phyloP scores from a whole-genome alignment of 2,113 vertebrate species.

The Chrysochloris asiatica region DNA sequence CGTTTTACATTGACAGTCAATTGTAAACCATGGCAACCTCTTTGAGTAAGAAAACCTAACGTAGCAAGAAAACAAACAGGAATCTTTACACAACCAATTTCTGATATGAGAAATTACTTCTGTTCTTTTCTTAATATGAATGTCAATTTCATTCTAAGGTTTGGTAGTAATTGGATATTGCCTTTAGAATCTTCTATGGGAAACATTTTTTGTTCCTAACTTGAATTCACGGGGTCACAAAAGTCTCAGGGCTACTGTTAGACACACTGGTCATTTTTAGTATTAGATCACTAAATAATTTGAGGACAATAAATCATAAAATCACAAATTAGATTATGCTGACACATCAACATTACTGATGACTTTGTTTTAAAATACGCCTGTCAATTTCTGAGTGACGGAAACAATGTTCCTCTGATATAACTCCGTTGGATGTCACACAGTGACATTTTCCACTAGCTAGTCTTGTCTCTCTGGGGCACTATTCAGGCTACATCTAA shows the following conservation, averaged over 20 bases:
- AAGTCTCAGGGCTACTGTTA: conserved; percentile 17
- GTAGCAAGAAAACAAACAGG: conserved; percentile 4
- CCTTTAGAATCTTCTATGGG: conserved; percentile 30
- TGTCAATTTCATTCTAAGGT: neutral
- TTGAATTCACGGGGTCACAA: conserved; percentile 47
- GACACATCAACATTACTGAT: conserved; percentile 50
- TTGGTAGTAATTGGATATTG: conserved; percentile 9
- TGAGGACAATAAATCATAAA: conserved; percentile 33
- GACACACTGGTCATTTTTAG: neutral
- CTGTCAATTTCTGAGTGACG: conserved; percentile 22
- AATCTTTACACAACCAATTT: neutral
- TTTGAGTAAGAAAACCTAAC: conserved; percentile 34
- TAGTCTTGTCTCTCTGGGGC: conserved; percentile 48
- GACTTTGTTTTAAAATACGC: conserved; percentile 45
- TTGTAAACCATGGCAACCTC: conserved; percentile 30
- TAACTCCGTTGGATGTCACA: neutral
- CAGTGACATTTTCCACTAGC: conserved; percentile 22
- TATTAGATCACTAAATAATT: conserved; percentile 45
- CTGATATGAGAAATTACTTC: neutral
- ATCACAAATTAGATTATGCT: conserved; percentile 65
- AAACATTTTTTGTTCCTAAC: neutral
- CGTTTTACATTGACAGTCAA: too few species aligned
- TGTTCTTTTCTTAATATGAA: neutral
- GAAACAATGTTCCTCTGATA: conserved; percentile 40
- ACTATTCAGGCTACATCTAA: neutral